These are phyloP conservation scores for Champsocephalus gunnari DNA, from an alignment of 2,797 vertebrate species.

Conservation along the genomic window DNA sequence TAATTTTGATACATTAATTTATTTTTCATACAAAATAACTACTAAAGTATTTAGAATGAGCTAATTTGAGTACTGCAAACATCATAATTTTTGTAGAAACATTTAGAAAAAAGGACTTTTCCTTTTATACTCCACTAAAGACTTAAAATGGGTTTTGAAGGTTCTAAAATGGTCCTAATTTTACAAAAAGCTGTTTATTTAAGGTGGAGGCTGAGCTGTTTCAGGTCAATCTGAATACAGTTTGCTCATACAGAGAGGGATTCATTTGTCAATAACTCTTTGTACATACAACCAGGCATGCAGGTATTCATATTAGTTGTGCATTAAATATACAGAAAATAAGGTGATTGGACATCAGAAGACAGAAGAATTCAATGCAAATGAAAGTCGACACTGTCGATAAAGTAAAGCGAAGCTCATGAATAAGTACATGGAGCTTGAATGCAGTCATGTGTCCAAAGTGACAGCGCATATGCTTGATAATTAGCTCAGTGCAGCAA, in stretches of 20 bases:
- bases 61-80: too few relatives aligned
- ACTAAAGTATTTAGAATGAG: too few relatives aligned
- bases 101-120: too few relatives aligned
- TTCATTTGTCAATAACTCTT: background rate
- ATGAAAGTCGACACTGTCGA: background rate
- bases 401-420: conserved; percentile 22
- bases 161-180: background rate
- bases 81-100: too few relatives aligned
- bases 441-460: conserved; percentile 16
- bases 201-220: background rate
- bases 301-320: background rate
- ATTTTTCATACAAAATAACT: too few relatives aligned
- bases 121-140: too few relatives aligned
- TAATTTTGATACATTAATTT: too few relatives aligned
- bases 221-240: conserved; percentile 1
- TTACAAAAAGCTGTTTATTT: background rate
- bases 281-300: background rate
- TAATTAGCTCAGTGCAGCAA: conserved; percentile 36
- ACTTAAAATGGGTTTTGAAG: too few relatives aligned
- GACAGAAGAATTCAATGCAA: conserved; percentile 20
- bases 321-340: background rate
- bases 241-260: background rate
- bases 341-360: background rate
- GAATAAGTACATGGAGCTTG: conserved; percentile 46
- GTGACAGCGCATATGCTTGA: conserved; percentile 11